phyloP scores from a whole-genome alignment of 2,888 invertebrate genomes.

The Epirrhoe alternata region DNA sequence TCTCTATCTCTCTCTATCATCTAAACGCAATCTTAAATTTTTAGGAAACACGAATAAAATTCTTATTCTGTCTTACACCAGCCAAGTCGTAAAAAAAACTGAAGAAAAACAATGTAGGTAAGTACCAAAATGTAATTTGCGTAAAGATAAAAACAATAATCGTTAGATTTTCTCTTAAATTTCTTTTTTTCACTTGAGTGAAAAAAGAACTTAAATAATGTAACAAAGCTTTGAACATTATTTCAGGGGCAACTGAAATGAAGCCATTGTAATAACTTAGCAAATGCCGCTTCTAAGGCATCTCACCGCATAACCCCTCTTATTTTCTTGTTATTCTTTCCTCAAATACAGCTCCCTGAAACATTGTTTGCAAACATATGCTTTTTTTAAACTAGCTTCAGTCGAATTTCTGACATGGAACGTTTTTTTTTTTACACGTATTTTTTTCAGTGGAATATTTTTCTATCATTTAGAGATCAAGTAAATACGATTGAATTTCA shows the following conservation, averaged over 20 bases:
- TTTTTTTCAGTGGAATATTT: no score
- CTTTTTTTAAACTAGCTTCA: conserved; percentile 14
- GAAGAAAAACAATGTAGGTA: neutral
- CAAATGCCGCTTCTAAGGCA: conserved; percentile 11
- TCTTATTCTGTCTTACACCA: neutral
- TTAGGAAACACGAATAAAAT: neutral
- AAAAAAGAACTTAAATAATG: neutral
- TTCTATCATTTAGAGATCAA: no score
- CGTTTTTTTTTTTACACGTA: neutral
- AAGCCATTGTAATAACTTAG: conserved; percentile 13
- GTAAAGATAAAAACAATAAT: neutral
- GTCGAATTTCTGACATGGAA: neutral
- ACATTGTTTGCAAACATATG: conserved; percentile 4
- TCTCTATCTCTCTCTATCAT: no score
- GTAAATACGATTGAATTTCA: no score
- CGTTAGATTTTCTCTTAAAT: neutral
- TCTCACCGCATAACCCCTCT: conserved; percentile 11
- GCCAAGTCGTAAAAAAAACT: neutral
- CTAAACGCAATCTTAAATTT: no score
- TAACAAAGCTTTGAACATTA: conserved; percentile 1
- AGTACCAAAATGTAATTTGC: neutral
- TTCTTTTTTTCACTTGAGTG: neutral
- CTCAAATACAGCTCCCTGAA: conserved; percentile 6
- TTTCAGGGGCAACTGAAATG: conserved; percentile 9
- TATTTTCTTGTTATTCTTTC: conserved; percentile 16